phyloP scores from a whole-genome alignment of 2,888 invertebrate genomes.

The Xylophagus ater region DNA sequence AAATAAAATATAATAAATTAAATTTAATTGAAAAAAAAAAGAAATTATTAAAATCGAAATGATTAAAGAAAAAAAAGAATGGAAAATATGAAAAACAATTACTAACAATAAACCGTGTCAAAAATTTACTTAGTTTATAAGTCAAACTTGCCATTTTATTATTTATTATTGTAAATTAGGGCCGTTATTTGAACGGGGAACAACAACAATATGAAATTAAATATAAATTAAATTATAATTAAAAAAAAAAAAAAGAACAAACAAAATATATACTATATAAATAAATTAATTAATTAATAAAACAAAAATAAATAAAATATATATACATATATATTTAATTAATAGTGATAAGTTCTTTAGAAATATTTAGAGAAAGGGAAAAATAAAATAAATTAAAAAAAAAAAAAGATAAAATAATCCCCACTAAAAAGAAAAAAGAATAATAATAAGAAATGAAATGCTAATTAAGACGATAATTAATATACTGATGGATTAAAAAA shows the following conservation, averaged over 20 bases:
- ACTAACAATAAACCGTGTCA: constrained; percentile 23
- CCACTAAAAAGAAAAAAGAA: no score
- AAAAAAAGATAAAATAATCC: no score
- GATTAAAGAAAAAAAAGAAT: not conserved
- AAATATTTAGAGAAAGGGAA: constrained; percentile 8
- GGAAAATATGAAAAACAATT: constrained; percentile 16
- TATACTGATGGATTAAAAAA: constrained; percentile 7
- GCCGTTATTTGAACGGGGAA: constrained; percentile 23
- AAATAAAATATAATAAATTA: constrained; percentile 3
- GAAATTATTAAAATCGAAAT: constrained; percentile 6
- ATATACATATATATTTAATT: constrained; percentile 24
- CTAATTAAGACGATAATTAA: no score
- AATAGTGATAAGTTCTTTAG: constrained; percentile 11
- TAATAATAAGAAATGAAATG: no score
- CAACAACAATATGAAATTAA: constrained; percentile 19
- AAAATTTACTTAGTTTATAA: constrained; percentile 21
- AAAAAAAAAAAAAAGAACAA: constrained; percentile 20
- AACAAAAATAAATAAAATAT: constrained; percentile 8
- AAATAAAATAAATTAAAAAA: constrained; percentile 3
- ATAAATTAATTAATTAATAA: constrained; percentile 23
- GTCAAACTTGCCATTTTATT: constrained; percentile 22
- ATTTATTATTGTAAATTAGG: constrained; percentile 22
- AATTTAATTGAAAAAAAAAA: constrained; percentile 10
- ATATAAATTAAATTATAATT: constrained; percentile 24
- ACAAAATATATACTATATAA: constrained; percentile 22